phyloP scores from a whole-genome alignment of 2,888 invertebrate species.

The Troides oblongomaculatus region DNA sequence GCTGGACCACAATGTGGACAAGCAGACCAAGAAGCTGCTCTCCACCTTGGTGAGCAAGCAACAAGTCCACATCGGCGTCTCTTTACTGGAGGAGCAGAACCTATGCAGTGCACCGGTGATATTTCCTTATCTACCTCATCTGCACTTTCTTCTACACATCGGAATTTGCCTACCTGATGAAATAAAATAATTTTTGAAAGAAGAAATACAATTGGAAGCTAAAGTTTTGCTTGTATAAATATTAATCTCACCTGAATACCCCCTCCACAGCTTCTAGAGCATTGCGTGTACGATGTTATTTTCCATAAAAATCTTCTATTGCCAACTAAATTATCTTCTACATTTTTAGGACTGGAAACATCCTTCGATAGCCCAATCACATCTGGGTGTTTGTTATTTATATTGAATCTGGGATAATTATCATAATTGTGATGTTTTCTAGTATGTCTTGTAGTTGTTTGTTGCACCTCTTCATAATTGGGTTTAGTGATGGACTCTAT shows the following conservation, averaged over 20 bases:
- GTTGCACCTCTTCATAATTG: conserved; percentile 45
- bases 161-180: conserved; percentile 81
- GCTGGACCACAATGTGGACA: conserved; percentile 91
- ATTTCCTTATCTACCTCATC: conserved; percentile 83
- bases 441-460: conserved; percentile 57
- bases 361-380: conserved; percentile 46
- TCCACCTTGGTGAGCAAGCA: conserved; percentile 92
- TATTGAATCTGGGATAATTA: conserved; percentile 42
- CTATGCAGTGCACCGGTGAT: conserved; percentile 67
- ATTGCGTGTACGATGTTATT: conserved; percentile 87
- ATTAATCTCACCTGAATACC: conserved; percentile 80
- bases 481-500: conserved; percentile 50
- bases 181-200: neutral
- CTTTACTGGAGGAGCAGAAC: conserved; percentile 82
- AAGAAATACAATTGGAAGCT: neutral
- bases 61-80: conserved; percentile 85
- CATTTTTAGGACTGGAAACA: conserved; percentile 39
- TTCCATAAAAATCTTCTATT: conserved; percentile 86
- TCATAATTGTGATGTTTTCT: conserved; percentile 64
- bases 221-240: neutral
- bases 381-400: conserved; percentile 43
- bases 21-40: conserved; percentile 86
- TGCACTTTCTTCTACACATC: conserved; percentile 83
- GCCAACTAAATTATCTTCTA: conserved; percentile 62
- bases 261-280: conserved; percentile 90